Percentiles rank a stretch among this genome's conserved stretches.
Conservation (phyloP, 92 coral and sea anemone genomes). For the Epizoanthus ramosus region DNA sequence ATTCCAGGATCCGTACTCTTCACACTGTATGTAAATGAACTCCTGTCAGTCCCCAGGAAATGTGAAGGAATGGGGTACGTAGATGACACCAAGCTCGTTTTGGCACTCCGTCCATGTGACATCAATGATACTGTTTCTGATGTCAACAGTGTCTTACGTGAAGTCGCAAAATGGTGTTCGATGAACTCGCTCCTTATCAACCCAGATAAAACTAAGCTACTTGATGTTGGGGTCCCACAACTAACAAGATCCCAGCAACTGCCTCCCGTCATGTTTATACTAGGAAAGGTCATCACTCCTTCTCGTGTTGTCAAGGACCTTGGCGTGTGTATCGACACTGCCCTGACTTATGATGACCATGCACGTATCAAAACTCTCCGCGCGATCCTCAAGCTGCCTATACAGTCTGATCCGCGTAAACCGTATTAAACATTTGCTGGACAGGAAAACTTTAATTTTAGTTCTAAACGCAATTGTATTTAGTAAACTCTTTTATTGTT, state of each 20-base stretch:
- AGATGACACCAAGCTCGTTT: conserved; percentile 49
- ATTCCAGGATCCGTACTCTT: conserved; percentile 34
- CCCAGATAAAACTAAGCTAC: conserved; percentile 6
- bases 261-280: background rate
- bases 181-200: conserved; percentile 51
- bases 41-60: conserved; percentile 46
- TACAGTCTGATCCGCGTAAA: conserved; percentile 19
- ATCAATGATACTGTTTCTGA: conserved; percentile 39
- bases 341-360: conserved; percentile 12
- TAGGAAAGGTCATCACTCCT: conserved; percentile 25
- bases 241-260: background rate
- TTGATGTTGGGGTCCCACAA: conserved; percentile 24
- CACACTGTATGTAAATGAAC: conserved; percentile 47
- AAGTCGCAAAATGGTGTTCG: conserved; percentile 39
- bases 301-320: conserved; percentile 26
- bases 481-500: background rate
- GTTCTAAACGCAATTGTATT: conserved; percentile 23
- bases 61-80: conserved; percentile 48
- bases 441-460: conserved; percentile 12
- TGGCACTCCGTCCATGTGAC: conserved; percentile 47
- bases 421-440: conserved; percentile 13
- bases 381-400: conserved; percentile 4
- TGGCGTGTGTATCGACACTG: conserved; percentile 17
- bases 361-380: background rate
- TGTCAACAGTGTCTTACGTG: conserved; percentile 32